Evolutionary conservation across 1,140 invertebrate genomes (phyloP), one percentile per base, ranked within the genome.

Genomic region (Papilio glaucus): DNA sequence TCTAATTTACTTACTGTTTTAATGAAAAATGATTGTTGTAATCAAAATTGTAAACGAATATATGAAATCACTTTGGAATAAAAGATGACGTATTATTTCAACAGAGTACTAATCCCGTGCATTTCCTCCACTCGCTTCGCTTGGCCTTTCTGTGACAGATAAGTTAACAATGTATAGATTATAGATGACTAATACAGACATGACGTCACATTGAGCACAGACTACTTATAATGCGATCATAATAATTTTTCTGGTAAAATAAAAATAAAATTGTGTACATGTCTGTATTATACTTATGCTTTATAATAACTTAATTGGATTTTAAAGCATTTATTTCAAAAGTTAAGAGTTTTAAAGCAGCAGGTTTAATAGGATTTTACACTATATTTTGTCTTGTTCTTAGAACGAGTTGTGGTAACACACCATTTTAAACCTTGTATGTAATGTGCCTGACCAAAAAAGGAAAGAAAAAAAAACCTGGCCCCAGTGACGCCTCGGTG

Each of bases 21-120:
- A 78, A 83, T 72, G 80, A 77, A 75, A 77, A 83, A 77, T 63
- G 41, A 62, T 53, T 42, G 79, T 81, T 83, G 71, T 86, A 81
- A 82, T 82, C 74, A 71, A 77, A 84, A 84, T 84, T 77, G 79
- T 73, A 75, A 83, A 80, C 70, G 80, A 85, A 84, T 85, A 75
- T 80, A 81, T 73, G 74, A 83, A 83, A 85, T 80, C 81, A 86
- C 87, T 86, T 82, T 76, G 82, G 79, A 86, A 78, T 85, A 81
- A 72, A 82, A 86, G 88, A 87, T 92, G 90, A 92, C 88, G 90
- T 92, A 89, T 89, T 90, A 88, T 85, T 89, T 88, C 81, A 87
- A 86, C 82, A 85, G 84, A 88, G 87, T 88, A 85, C 86, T 81
- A 90, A 89, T 86, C 80, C 83, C 84, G 83, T 85, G 86, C 87